Base-by-base conservation (phyloP, 1,140 invertebrate genomes). In the Lordiphosa clarofinis region DNA sequence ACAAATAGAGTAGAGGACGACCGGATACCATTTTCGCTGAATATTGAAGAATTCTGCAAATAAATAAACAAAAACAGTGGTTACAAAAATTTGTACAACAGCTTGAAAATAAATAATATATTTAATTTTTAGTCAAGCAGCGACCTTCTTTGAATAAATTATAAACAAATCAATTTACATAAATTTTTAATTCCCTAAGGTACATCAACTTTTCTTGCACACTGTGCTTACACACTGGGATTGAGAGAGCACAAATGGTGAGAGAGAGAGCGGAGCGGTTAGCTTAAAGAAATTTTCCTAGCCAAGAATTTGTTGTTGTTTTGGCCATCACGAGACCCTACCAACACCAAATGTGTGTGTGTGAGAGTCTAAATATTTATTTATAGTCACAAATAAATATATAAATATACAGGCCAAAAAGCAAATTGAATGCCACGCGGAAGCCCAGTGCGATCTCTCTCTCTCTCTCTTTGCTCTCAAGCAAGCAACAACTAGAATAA, bases 1-100 rank as follows among this genome's bases (percentile, higher is more conserved):
- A 88, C 57, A 89, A 59, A 73, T 88, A 89, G 63, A 89, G 73
- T 59, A 89, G 56, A 59, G 88, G 88, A 72, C 87, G 88, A 84
- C 86, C 73, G 69, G 82, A 87, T 75, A 88, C 87, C 88, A 89
- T 89, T 87, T 88, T 87, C 79, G 73, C 71, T 86, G 86, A 89
- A 87, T 89, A 76, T 86, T 87, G 86, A 79, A 81, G 48, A 81
- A 73, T 84, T 84, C 72, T 86, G 63, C 19, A 74, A 76, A 10
- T 21, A 42, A 8, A 21, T 21, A 19, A 40, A 0, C 0, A 31
- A 8, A 31, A 24, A 24, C 21, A 24, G 21, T 24, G 21, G 21
- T 0, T 5, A 4, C 21, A 1, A 24, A 24, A 24, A 24, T 3
- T 40, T 36, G 21, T 24, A 12, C 12, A 5, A 21, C 21, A 21